Evolutionary conservation across 2,888 invertebrate species (phyloP).

Genomic region (Cosmopolites sordidus): DNA sequence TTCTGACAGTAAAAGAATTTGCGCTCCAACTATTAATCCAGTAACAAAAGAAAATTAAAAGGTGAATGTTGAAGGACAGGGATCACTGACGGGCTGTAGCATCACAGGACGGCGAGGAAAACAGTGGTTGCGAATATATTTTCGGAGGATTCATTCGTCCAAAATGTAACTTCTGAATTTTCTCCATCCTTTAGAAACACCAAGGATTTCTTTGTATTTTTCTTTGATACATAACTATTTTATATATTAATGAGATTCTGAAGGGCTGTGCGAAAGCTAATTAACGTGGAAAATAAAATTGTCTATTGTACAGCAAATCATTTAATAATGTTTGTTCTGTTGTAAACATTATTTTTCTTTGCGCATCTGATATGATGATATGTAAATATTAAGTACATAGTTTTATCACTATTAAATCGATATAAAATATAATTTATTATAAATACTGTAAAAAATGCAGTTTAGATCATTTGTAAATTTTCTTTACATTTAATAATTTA

Average conservation of each 20-base stretch:
- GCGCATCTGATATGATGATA: not conserved
- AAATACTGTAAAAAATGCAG: conserved; percentile 10
- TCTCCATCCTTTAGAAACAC: too few species aligned
- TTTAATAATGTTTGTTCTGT: not conserved
- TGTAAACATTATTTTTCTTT: not conserved
- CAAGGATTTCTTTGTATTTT: too few species aligned
- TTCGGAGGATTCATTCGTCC: too few species aligned
- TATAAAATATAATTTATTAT: conserved; percentile 13
- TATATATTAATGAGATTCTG: not conserved
- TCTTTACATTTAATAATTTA: conserved; percentile 11
- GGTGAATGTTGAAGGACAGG: too few species aligned
- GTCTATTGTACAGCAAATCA: not conserved
- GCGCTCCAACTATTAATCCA: too few species aligned
- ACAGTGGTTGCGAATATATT: too few species aligned
- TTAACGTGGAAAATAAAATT: not conserved
- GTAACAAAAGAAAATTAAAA: too few species aligned
- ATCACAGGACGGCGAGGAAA: too few species aligned
- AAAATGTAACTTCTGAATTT: too few species aligned
- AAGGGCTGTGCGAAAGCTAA: not conserved
- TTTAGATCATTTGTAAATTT: conserved; percentile 12
- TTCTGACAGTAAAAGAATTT: too few species aligned
- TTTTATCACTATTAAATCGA: not conserved
- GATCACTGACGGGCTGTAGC: too few species aligned
- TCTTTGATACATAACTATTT: too few species aligned
- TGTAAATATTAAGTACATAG: conserved; percentile 2